A percentile compares a stretch with the other conserved stretches of the same genome.
Evolutionary conservation across 1,140 invertebrate species (phyloP).

Genomic region (Bombus sylvicola): DNA sequence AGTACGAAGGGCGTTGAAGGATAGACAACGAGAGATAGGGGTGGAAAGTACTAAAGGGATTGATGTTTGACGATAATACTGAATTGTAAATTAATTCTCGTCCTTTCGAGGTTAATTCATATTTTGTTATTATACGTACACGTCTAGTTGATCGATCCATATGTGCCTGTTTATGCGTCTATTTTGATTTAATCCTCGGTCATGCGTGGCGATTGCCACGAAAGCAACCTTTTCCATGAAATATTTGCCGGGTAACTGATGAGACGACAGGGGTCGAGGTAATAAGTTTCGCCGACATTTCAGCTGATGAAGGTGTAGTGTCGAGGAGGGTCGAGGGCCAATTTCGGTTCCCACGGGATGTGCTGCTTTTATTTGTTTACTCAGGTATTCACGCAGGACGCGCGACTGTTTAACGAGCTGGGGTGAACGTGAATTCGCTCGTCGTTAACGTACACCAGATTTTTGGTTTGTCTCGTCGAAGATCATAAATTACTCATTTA

Average conservation of each 20-base stretch:
- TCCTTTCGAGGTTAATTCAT: constrained; percentile 75
- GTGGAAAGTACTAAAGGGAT: neutral
- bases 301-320: constrained; percentile 8
- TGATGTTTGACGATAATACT: constrained; percentile 73
- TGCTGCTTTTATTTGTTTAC: constrained; percentile 35
- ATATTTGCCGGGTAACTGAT: constrained; percentile 10
- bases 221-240: neutral
- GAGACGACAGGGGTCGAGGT: neutral
- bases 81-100: constrained; percentile 75
- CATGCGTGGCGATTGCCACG: neutral
- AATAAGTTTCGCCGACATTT: constrained; percentile 13
- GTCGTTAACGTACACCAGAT: neutral
- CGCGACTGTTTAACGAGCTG: neutral
- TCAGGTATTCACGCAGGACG: neutral
- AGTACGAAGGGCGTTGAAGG: neutral
- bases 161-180: neutral
- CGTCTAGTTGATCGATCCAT: constrained; percentile 17
- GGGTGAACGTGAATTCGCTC: neutral
- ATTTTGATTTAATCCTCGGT: constrained; percentile 37
- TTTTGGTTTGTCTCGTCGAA: neutral
- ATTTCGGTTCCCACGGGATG: constrained; percentile 41
- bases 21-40: constrained; percentile 2
- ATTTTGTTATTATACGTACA: constrained; percentile 51
- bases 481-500: constrained; percentile 42
- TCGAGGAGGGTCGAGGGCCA: constrained; percentile 1